Evolutionary conservation across 2,888 invertebrate species (phyloP).

Genomic region (Xanthostigma xanthostigma): DNA sequence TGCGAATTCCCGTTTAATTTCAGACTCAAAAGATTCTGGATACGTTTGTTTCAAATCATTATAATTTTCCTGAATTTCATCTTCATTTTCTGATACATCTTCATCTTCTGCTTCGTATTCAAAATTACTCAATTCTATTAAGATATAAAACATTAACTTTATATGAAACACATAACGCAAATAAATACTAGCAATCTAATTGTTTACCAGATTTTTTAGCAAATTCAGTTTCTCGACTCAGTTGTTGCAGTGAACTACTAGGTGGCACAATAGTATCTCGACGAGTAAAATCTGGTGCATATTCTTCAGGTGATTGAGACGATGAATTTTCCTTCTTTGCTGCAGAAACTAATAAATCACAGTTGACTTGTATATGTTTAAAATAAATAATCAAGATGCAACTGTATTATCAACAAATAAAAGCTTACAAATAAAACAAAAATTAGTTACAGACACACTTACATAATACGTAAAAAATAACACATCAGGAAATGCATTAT

Average conservation of each 20-base stretch:
- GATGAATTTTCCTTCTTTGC: slow-evolving; percentile 2
- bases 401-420: neutral
- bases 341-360: neutral
- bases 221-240: slow-evolving; percentile 22
- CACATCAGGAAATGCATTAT: too few species aligned
- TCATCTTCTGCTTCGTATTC: too few species aligned
- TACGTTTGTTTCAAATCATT: neutral
- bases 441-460: too few species aligned
- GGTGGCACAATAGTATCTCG: slow-evolving; percentile 33
- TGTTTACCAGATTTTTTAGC: slow-evolving; percentile 5
- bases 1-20: neutral
- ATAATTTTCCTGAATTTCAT: neutral
- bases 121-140: too few species aligned
- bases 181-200: neutral
- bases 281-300: slow-evolving; percentile 25
- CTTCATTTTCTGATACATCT: too few species aligned
- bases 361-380: neutral
- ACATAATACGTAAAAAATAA: too few species aligned
- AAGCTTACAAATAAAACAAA: too few species aligned
- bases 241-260: slow-evolving; percentile 22
- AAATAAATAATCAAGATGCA: slow-evolving; percentile 7
- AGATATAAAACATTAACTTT: too few species aligned
- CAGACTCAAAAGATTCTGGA: neutral
- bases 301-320: slow-evolving; percentile 13
- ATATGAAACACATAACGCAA: neutral